Evolutionary conservation across 2,797 vertebrate species (phyloP), one percentile per base, ranked within the genome.

Genomic region (Pipistrellus kuhlii): DNA sequence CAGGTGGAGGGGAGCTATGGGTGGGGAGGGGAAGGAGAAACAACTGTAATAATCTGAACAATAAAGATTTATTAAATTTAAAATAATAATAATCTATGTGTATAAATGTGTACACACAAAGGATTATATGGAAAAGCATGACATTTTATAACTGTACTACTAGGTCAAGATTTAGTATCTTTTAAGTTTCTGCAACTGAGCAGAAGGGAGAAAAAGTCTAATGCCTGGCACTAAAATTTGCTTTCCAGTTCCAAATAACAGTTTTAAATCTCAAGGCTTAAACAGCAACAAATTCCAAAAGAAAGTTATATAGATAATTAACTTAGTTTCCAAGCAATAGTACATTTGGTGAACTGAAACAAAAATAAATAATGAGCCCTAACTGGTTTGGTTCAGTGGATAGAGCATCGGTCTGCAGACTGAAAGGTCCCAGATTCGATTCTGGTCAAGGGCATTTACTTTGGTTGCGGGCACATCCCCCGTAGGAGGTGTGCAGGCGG

Each of bases 271-370:
- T 93, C 62, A 90, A 32, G 21, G 27, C 48, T 92, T 91, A 94
- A 92, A 87, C 3, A 88, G 73, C 53, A 96, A 85, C 3, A 25
- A 41, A 94, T 85, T 94, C 21, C 85, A 92, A 81, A 77, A 85
- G 38, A 94, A 94, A 90, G 95, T 69, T 88, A 88, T 91, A 85
- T 91, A 44, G 66, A 80, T 83, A 86, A 91, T 96, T 91, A 91
- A 93, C 55, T 73, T 80, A 75, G 66, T 86, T 93, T 94, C 71
- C 23, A 94, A 91, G 80, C 35, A 82, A 30, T 85, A 55, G 32
- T 78, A 57, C 38, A 78, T 82, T 88, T 96, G 62, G 35, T 27
- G 51, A 93, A 92, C 64, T 85, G 57, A 88, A 88, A 68, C 23
- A 85, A 41, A 35, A 92, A 88, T 80, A 87, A 94, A 88, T 85